Evolutionary conservation across 2,888 invertebrate genomes (phyloP), one percentile per base, ranked within the genome.

Genomic region (Hesperia comma): DNA sequence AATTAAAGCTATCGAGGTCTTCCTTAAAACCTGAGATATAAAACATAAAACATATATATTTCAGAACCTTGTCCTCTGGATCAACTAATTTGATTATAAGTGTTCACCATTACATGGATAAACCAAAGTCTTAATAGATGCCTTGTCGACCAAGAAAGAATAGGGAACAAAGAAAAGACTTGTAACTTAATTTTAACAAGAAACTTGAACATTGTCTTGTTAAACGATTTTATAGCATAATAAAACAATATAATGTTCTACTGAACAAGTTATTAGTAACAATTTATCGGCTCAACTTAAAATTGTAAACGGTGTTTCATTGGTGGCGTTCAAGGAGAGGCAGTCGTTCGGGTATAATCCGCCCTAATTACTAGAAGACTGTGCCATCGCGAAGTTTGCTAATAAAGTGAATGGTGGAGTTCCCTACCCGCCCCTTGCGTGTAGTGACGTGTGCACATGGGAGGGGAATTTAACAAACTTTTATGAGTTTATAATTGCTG

Each of bases 391-490:
- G 77, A 90, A 91, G 86, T 91, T 91, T 90, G 83, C 84, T 90
- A 91, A 91, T 91, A 91, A 91, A 90, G 88, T 87, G 86, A 86
- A 84, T 86, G 86, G 86, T 85, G 84, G 81, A 87, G 85, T 85
- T 17, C 61, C 10, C 37, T 61, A 46, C 61, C 46, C 37, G 61
- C 51, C 51, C 41, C 63, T 49, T 62, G 62, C 67, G 67, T 57
- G 37, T 60, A 56, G 56, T 19, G 63, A 57, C 51, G 56, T 26
- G 63, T 49, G 54, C 56, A 63, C 63, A 63, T 57, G 49, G 62
- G 8, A 19, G n/a, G n/a, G 56, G 15, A 26, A 32, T 46, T 55
- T 43, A 26, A 26, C 26, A 46, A 54, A 63, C 14, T 32, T 55
- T 40, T 26, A 41, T 43, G 26, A 10, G 7, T 58, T 32, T 43